phyloP scores from a whole-genome alignment of 2,797 vertebrate species.

The Sciurus carolinensis region DNA sequence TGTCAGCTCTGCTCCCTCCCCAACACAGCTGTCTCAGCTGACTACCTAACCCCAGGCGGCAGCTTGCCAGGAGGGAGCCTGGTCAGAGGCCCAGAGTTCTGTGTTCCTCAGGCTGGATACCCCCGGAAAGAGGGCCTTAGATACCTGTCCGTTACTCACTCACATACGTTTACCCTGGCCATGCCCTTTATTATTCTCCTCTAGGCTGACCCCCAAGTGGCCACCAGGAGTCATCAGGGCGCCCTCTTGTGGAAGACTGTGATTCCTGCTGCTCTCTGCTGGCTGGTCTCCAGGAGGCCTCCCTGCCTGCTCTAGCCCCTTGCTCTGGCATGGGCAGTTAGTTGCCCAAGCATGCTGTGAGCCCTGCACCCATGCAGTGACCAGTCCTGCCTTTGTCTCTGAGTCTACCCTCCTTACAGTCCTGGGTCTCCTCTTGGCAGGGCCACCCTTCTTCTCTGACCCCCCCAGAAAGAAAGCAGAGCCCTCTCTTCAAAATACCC shows the following conservation, averaged over 20 bases:
- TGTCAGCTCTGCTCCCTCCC: not conserved
- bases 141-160: not conserved
- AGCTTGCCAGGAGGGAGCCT: not conserved
- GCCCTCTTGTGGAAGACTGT: not conserved
- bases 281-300: not conserved
- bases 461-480: not conserved
- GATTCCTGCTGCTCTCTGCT: not conserved
- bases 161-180: not conserved
- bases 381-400: too few relatives aligned
- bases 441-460: not conserved
- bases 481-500: not conserved
- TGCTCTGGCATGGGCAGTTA: too few relatives aligned
- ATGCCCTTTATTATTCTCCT: too few relatives aligned
- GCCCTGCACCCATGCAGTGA: not conserved
- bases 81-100: not conserved
- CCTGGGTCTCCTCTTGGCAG: not conserved
- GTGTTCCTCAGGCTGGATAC: not conserved
- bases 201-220: too few relatives aligned
- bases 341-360: too few relatives aligned
- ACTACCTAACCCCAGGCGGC: not conserved
- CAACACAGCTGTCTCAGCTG: not conserved
- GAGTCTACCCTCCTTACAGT: not conserved
- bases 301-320: not conserved
- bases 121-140: not conserved
- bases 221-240: not conserved